These are phyloP conservation scores for Hofmannophila pseudospretella DNA, from an alignment of 2,888 invertebrate species.

Conservation along the genomic window DNA sequence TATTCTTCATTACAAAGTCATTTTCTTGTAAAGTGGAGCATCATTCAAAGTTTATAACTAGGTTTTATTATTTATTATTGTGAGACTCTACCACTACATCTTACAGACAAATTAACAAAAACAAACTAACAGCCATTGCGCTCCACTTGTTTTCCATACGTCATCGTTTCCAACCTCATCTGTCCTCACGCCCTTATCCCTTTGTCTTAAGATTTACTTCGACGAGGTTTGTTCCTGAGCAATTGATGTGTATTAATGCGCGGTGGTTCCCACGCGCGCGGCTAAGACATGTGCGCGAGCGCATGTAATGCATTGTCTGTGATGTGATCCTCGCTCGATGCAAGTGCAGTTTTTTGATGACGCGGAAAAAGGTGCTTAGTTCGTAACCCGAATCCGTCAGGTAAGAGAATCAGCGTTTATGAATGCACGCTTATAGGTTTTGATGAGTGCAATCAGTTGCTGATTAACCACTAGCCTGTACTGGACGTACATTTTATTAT, in stretches of 20 bases:
- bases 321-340: slow-evolving; percentile 1
- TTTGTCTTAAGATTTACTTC: slow-evolving; percentile 2
- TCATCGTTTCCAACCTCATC: background rate
- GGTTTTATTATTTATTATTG: background rate
- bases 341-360: slow-evolving; percentile 9
- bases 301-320: slow-evolving; percentile 23
- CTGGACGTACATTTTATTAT: background rate
- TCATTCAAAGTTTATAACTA: no score
- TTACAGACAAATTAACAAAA: slow-evolving; percentile 10
- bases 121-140: slow-evolving; percentile 11
- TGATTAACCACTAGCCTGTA: background rate
- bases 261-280: slow-evolving; percentile 35
- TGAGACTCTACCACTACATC: slow-evolving; percentile 4
- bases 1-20: no score
- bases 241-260: slow-evolving; percentile 7
- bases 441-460: background rate
- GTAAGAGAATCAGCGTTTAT: background rate
- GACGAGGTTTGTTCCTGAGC: background rate
- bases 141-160: slow-evolving; percentile 8
- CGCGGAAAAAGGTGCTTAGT: slow-evolving; percentile 6
- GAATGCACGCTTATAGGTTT: background rate
- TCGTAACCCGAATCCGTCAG: background rate
- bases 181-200: slow-evolving; percentile 8
- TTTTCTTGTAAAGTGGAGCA: no score
- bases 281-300: slow-evolving; percentile 34